Percentiles rank a stretch among this genome's conserved stretches.
Conservation (phyloP, 2,888 invertebrate genomes). For the Plusia festucae region DNA sequence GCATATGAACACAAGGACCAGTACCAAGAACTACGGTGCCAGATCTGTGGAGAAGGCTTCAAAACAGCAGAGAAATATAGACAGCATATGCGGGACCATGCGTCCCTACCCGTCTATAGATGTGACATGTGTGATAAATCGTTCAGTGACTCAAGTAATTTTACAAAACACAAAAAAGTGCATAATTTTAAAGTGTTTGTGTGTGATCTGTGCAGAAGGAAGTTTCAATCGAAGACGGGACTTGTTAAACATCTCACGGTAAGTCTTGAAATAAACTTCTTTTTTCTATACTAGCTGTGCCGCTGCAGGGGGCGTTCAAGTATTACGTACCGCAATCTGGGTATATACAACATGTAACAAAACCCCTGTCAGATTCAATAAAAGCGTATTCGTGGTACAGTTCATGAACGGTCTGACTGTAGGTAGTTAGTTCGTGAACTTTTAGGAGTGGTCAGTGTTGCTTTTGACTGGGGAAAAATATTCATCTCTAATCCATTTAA, state of each 20-base stretch:
- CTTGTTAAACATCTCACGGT: slow-evolving; percentile 74
- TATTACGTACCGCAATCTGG: no score
- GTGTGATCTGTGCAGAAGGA: slow-evolving; percentile 75
- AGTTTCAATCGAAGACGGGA: slow-evolving; percentile 66
- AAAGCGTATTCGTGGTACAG: no score
- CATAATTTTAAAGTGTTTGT: slow-evolving; percentile 67
- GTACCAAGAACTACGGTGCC: not conserved
- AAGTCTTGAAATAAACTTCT: slow-evolving; percentile 19
- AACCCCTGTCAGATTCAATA: no score
- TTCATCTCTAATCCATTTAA: no score
- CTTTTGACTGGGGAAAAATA: no score
- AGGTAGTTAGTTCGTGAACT: no score
- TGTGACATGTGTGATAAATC: slow-evolving; percentile 74
- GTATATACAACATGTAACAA: no score
- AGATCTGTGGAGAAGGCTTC: slow-evolving; percentile 16
- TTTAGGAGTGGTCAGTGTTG: no score
- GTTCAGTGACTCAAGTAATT: slow-evolving; percentile 82
- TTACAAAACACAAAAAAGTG: slow-evolving; percentile 81
- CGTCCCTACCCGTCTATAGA: slow-evolving; percentile 68
- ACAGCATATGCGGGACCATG: slow-evolving; percentile 78
- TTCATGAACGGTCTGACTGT: no score
- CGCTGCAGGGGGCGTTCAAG: no score
- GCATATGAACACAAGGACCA: slow-evolving; percentile 26
- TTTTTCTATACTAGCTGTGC: no score
- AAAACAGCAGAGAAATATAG: slow-evolving; percentile 62